Conservation (phyloP, 2,888 invertebrate species). For the Palloptera scutellata region DNA sequence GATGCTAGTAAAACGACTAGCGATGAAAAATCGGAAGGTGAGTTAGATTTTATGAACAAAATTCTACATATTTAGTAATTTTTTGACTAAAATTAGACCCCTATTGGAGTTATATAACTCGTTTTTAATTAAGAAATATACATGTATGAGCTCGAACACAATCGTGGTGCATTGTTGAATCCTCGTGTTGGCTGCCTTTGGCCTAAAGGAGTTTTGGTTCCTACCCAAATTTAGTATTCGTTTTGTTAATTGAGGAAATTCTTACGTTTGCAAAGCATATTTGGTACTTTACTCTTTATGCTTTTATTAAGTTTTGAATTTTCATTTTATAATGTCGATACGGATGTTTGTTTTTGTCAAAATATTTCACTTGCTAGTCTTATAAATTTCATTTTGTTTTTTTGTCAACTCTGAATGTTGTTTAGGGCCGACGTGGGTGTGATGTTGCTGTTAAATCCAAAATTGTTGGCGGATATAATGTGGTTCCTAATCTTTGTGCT, state of each 20-base stretch:
- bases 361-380: slow-evolving; percentile 23
- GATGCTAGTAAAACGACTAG: slow-evolving; percentile 47
- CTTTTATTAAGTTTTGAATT: no score
- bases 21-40: slow-evolving; percentile 61
- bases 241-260: background rate
- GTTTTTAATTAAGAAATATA: no score
- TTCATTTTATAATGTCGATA: background rate
- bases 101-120: no score
- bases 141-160: no score
- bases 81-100: no score
- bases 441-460: slow-evolving; percentile 14
- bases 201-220: no score
- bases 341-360: slow-evolving; percentile 29
- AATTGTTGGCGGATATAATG: slow-evolving; percentile 2
- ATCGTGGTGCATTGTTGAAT: no score
- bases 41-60: slow-evolving; percentile 34
- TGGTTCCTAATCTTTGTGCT: slow-evolving; percentile 14
- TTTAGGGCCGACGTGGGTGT: slow-evolving; percentile 38
- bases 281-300: no score
- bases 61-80: no score
- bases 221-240: background rate
- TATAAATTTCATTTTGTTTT: slow-evolving; percentile 31
- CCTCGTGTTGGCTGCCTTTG: no score
- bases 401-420: slow-evolving; percentile 40
- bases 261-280: background rate